Conservation (phyloP, 2,113 vertebrate species). For the Hippocampus barbouri region DNA sequence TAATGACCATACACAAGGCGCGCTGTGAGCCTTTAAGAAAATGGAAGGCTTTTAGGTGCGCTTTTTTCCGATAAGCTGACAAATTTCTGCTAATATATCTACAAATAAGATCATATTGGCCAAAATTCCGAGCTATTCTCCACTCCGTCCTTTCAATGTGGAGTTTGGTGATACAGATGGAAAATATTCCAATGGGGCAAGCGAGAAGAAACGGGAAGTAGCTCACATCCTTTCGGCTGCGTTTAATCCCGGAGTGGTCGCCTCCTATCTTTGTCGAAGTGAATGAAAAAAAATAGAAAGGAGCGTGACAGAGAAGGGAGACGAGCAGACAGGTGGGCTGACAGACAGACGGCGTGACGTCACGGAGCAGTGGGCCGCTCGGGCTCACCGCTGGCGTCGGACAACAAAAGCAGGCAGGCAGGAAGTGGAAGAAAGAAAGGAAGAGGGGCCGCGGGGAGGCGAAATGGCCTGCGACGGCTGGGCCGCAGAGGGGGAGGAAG, state of each 20-base stretch:
- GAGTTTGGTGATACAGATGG: not conserved
- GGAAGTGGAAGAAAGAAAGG: constrained; percentile 63
- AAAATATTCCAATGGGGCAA: not conserved
- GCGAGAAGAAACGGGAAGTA: not conserved
- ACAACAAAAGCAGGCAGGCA: constrained; percentile 55
- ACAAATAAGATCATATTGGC: no score
- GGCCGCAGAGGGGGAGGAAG: constrained; percentile 55
- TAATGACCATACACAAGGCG: no score
- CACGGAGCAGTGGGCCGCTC: constrained; percentile 28
- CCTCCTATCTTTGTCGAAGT: constrained; percentile 18
- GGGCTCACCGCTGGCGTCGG: constrained; percentile 33
- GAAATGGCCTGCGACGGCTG: constrained; percentile 39
- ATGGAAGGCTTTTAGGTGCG: no score
- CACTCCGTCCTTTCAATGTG: no score
- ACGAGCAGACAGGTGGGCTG: constrained; percentile 18
- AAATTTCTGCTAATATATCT: no score
- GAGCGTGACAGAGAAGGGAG: constrained; percentile 9
- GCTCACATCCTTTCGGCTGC: constrained; percentile 5
- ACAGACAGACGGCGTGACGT: constrained; percentile 24
- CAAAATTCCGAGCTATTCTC: no score
- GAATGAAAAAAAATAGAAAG: constrained; percentile 25
- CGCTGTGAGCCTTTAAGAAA: no score
- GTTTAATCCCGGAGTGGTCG: constrained; percentile 14
- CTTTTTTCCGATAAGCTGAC: no score
- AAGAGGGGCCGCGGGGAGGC: constrained; percentile 30